Base-by-base conservation (phyloP, 2,113 vertebrate species). In the Neotragus moschatus region DNA sequence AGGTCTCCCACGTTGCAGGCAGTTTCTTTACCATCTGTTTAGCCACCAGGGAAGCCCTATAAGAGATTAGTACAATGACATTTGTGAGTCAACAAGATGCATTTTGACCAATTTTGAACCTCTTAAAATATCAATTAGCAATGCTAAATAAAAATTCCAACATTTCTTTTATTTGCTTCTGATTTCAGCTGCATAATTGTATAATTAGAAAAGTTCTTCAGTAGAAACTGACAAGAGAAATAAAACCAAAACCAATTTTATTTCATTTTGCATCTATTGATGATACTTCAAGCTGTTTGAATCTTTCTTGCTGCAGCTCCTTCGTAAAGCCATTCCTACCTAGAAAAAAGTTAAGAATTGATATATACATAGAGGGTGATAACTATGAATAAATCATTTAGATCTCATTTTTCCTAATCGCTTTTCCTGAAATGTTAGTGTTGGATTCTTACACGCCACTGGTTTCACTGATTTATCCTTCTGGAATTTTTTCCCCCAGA, bases 121-220 rank as follows among this genome's bases (percentile, higher is more conserved):
- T 70, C 73, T 95, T 81, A 80, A 97, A 96, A 90, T 86, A 94
- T 70, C 70, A 89, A 28, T n/a, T 75, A 93, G 13, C 39, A 88
- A 84, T 92, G 96, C 1, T 14, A 90, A 94, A 77, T 70, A 91
- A 88, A 73, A 96, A 82, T 47, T 36, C 30, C 23, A 1, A 28
- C 82, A 73, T 97, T 96, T 95, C 55, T 95, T 43, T 92, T 90
- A 28, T 33, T 98, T 91, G 89, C 73, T 77, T 96, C 96, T 95
- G n/a, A 92, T 97, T 97, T 92, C 84, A 87, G 0, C 63, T 86
- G 80, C 91, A 87, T 95, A 55, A 75, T 90, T 98, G 97, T 96
- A 95, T 86, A 97, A 93, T 95, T 82, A 94, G 91, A 98, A 98
- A 98, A 87, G 88, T 97, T 97, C 97, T 61, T 14, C 28, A 98